Evolutionary conservation across 2,888 invertebrate species (phyloP), one percentile per base, ranked within the genome.

Genomic region (Tipula helvola): DNA sequence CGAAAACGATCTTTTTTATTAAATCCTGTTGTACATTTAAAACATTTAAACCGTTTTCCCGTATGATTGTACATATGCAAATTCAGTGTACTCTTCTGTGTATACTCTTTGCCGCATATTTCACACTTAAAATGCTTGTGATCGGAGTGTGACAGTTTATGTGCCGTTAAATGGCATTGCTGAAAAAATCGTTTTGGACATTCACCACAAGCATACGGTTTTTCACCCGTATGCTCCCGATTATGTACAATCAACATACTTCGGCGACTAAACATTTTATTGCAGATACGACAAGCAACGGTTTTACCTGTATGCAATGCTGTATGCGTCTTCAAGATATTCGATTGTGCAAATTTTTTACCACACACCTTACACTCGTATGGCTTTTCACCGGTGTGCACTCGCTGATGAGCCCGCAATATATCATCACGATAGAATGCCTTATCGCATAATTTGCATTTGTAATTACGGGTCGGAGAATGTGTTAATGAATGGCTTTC

Each of bases 51-150:
- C 10, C 88, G 88, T 44, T 87, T 88, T 3, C 87, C 84, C 2
- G 87, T 57, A 86, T 88, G 88, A 2, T 87, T 86, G 85, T 88
- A 88, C 88, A 88, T 88, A 84, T 88, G 88, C 86, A 88, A 87
- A 86, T 88, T 88, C 3, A 88, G 71, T 2, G 88, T 87, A 41
- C 88, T 88, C 36, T 86, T 87, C 71, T 88, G 88, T 16, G 88
- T 87, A 42, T 88, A 88, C 28, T 87, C 87, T 83, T 88, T 88
- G 3, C 86, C 85, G 83, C 89, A 88, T 42, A 41, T 39, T 84
- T 84, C 41, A 84, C 84, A 84, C 16, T 84, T 84, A 84, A 84
- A 84, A n/a, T 84, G 84, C 39, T 84, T 84, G 5, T n/a, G 36
- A 84, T 41, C 39, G 3, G 16, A 84, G 12, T 84, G 84, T 10